phyloP scores from a whole-genome alignment of 2,888 invertebrate species.

The Sphecodes monilicornis region DNA sequence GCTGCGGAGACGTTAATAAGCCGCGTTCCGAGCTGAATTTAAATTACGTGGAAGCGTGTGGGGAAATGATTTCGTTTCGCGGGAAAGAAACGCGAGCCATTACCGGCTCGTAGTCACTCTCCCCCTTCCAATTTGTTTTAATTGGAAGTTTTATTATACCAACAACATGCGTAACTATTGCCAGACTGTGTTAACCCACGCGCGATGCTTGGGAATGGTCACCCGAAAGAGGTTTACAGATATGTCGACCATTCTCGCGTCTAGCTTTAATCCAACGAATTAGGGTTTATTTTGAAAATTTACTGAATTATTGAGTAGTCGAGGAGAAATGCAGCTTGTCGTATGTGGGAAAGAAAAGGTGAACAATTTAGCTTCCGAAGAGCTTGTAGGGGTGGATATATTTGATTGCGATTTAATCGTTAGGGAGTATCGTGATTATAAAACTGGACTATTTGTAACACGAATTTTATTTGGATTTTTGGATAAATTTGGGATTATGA shows the following conservation, averaged over 20 bases:
- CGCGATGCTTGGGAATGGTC: background rate
- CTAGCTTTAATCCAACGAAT: background rate
- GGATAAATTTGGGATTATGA: background rate
- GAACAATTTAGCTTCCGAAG: no score
- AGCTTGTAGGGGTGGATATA: background rate
- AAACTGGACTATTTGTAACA: background rate
- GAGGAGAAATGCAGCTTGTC: no score
- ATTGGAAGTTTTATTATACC: background rate
- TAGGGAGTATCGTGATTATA: background rate
- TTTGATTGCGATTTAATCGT: background rate
- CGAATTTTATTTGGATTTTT: background rate
- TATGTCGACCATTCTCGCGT: background rate
- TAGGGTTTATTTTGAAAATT: background rate
- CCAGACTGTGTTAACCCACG: background rate
- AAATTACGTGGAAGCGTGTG: background rate
- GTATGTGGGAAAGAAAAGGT: no score
- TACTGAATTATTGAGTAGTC: background rate
- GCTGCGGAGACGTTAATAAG: constrained; percentile 17
- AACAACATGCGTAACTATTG: background rate
- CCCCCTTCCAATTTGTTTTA: background rate
- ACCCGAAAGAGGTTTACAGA: background rate
- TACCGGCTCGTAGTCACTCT: background rate
- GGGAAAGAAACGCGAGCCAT: background rate
- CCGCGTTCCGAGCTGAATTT: background rate
- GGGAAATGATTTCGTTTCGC: background rate